Percentiles rank a stretch among this genome's conserved stretches.
These are phyloP conservation scores for Ochlodes sylvanus DNA, from an alignment of 2,888 invertebrate species.

Conservation along the genomic window DNA sequence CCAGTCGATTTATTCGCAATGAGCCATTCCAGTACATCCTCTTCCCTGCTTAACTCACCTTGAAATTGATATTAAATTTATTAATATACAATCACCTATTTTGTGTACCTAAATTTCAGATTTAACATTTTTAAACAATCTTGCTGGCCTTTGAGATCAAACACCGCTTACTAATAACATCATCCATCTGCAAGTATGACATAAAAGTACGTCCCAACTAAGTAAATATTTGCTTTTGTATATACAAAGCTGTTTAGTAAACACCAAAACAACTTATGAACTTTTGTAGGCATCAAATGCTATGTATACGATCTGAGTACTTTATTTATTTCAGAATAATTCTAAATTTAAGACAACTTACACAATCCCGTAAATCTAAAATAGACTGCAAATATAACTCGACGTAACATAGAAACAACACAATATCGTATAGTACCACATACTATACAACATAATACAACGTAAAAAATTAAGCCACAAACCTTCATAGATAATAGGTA, in stretches of 20 bases:
- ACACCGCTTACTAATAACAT: constrained; percentile 14
- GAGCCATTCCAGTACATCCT: constrained; percentile 97
- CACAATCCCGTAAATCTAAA: background rate
- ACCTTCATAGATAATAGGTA: constrained; percentile 98
- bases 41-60: constrained; percentile 95
- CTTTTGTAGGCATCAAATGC: constrained; percentile 8
- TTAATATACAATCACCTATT: background rate
- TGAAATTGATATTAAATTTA: constrained; percentile 44
- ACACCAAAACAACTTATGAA: constrained; percentile 24
- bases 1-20: constrained; percentile 97
- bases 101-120: background rate
- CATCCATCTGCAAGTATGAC: constrained; percentile 3
- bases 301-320: constrained; percentile 8
- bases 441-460: constrained; percentile 46
- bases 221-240: constrained; percentile 24
- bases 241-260: constrained; percentile 17
- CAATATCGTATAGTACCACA: constrained; percentile 47
- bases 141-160: constrained; percentile 20
- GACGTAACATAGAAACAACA: constrained; percentile 40
- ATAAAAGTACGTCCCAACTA: constrained; percentile 2
- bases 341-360: constrained; percentile 2
- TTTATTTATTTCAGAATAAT: background rate
- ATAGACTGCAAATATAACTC: constrained; percentile 9
- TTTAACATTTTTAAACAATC: background rate
- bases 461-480: constrained; percentile 70